Conservation (phyloP, 1,140 invertebrate species). For the Caenorhabditis elegans region WBcel235 BX284603.4:13715501-13716000, state of each 20-base stretch:
- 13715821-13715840: slow-evolving; percentile 31
- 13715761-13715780: slow-evolving; percentile 18
- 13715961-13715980: too few relatives aligned
- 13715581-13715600: background rate
- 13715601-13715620: slow-evolving; percentile 10
- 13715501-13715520: slow-evolving; percentile 1
- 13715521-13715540: background rate
- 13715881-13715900: too few relatives aligned
- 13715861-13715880: too few relatives aligned
- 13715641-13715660: background rate
- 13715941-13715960: too few relatives aligned
- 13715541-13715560: slow-evolving; percentile 30
- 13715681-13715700: too few relatives aligned
- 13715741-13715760: slow-evolving; percentile 23
- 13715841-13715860: slow-evolving; percentile 34
- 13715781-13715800: slow-evolving; percentile 16
- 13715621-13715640: background rate
- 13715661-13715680: background rate
- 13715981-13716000: too few relatives aligned
- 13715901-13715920: background rate
- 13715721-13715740: background rate
- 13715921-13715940: background rate
- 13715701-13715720: too few relatives aligned
- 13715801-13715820: slow-evolving; percentile 32
- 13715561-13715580: background rate